A percentile compares a stretch with the other conserved stretches of the same genome.
phyloP scores from a whole-genome alignment of 1,140 invertebrate species.

The Euwallacea similis region DNA sequence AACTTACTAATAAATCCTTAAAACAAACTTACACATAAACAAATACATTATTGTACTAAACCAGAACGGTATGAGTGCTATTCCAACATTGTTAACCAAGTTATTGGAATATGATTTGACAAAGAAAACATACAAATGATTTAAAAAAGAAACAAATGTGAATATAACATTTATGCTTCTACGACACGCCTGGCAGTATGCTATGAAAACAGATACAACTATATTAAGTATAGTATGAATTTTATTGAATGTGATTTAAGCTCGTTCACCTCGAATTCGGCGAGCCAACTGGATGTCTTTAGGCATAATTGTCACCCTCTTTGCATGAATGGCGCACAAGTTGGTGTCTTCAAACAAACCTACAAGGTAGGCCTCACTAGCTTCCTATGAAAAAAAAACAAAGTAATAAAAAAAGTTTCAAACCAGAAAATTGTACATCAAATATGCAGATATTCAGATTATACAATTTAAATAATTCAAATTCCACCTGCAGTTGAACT shows the following conservation, averaged over 20 bases:
- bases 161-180: constrained; percentile 2
- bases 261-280: constrained; percentile 81
- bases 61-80: too few relatives aligned
- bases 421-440: too few relatives aligned
- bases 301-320: constrained; percentile 94
- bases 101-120: background rate
- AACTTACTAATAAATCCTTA: constrained; percentile 3
- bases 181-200: constrained; percentile 13
- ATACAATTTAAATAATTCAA: too few relatives aligned
- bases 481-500: too few relatives aligned
- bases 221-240: constrained; percentile 24
- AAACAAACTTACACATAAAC: background rate
- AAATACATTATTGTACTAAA: constrained; percentile 6
- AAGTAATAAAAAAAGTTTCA: background rate
- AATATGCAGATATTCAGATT: too few relatives aligned
- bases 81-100: background rate
- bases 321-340: constrained; percentile 86
- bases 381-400: constrained; percentile 63
- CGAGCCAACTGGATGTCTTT: constrained; percentile 92
- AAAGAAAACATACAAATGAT: background rate
- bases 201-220: constrained; percentile 26
- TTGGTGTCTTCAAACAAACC: constrained; percentile 81
- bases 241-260: constrained; percentile 61
- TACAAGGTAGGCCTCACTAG: constrained; percentile 83
- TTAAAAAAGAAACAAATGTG: background rate